A percentile compares a stretch with the other conserved stretches of the same genome.
These are phyloP conservation scores for Amphipoea lucens DNA, from an alignment of 2,888 invertebrate genomes.

Conservation along the genomic window DNA sequence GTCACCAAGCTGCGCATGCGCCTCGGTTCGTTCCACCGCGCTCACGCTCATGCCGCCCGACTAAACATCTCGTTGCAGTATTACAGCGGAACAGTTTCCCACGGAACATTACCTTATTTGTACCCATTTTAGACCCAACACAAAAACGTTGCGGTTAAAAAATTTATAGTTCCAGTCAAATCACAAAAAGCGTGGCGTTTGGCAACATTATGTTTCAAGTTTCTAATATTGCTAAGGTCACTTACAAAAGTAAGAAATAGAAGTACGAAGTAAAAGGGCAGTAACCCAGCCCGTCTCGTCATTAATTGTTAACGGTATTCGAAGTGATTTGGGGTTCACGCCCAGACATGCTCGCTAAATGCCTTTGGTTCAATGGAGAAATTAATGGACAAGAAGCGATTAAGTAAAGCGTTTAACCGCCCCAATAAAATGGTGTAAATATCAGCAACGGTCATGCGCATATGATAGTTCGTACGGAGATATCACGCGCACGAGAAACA, in stretches of 20 bases:
- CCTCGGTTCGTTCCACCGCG: slow-evolving; percentile 84
- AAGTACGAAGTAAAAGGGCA: slow-evolving; percentile 38
- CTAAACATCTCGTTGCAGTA: slow-evolving; percentile 66
- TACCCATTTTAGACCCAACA: slow-evolving; percentile 39
- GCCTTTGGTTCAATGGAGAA: slow-evolving; percentile 44
- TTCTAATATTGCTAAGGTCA: slow-evolving; percentile 33
- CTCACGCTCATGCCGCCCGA: slow-evolving; percentile 74
- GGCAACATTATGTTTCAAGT: slow-evolving; percentile 48
- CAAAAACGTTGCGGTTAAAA: slow-evolving; percentile 61
- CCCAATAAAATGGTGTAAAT: slow-evolving; percentile 49
- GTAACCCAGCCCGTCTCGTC: slow-evolving; percentile 28
- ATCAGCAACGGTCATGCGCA: slow-evolving; percentile 42
- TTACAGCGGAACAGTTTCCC: slow-evolving; percentile 70
- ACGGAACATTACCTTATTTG: slow-evolving; percentile 67
- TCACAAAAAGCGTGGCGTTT: slow-evolving; percentile 58
- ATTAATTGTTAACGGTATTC: slow-evolving; percentile 75
- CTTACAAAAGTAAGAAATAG: slow-evolving; percentile 24
- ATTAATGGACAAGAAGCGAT: slow-evolving; percentile 62
- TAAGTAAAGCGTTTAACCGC: slow-evolving; percentile 56
- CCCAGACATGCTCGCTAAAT: slow-evolving; percentile 65
- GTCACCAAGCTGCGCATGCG: slow-evolving; percentile 84
- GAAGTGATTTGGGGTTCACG: slow-evolving; percentile 76
- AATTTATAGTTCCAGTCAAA: slow-evolving; percentile 41
- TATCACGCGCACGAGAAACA: slow-evolving; percentile 56
- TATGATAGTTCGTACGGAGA: slow-evolving; percentile 29